Percentiles rank a stretch among this genome's conserved stretches.
These are phyloP conservation scores for Drosophila maculinotata DNA, from an alignment of 2,888 invertebrate species.

Conservation along the genomic window DNA sequence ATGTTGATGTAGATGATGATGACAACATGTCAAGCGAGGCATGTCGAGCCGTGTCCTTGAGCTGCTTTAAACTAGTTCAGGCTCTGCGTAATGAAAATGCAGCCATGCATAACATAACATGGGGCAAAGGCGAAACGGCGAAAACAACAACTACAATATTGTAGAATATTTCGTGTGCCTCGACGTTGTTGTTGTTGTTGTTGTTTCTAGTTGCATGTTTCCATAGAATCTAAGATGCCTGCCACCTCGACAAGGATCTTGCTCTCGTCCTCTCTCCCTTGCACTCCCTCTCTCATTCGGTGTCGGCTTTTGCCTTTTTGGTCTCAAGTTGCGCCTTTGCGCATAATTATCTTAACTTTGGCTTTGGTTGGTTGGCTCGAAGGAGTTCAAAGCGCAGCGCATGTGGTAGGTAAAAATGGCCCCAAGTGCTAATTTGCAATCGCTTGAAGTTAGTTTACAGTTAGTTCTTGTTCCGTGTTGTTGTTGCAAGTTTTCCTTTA, in stretches of 20 bases:
- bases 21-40: constrained; percentile 58
- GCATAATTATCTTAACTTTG: constrained; percentile 63
- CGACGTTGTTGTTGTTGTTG: constrained; percentile 20
- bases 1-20: constrained; percentile 29
- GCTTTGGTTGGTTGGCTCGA: constrained; percentile 46
- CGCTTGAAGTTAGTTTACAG: constrained; percentile 43
- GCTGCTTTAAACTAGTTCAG: constrained; percentile 71
- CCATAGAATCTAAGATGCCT: constrained; percentile 46
- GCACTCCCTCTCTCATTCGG: background rate
- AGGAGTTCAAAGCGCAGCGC: constrained; percentile 62
- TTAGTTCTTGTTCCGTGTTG: constrained; percentile 27
- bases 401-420: constrained; percentile 21
- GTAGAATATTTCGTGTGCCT: constrained; percentile 34
- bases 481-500: constrained; percentile 17
- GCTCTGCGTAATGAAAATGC: constrained; percentile 74
- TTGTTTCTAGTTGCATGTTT: constrained; percentile 48
- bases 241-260: constrained; percentile 40
- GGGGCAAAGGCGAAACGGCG: constrained; percentile 25
- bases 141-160: constrained; percentile 25
- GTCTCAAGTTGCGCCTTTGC: constrained; percentile 40
- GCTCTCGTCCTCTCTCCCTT: constrained; percentile 6
- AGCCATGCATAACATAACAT: constrained; percentile 68
- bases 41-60: constrained; percentile 66
- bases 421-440: constrained; percentile 56
- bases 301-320: background rate